A percentile compares a stretch with the other conserved stretches of the same genome.
These are phyloP conservation scores for Bubalus kerabau DNA, from an alignment of 2,113 vertebrate genomes.

Conservation along the genomic window DNA sequence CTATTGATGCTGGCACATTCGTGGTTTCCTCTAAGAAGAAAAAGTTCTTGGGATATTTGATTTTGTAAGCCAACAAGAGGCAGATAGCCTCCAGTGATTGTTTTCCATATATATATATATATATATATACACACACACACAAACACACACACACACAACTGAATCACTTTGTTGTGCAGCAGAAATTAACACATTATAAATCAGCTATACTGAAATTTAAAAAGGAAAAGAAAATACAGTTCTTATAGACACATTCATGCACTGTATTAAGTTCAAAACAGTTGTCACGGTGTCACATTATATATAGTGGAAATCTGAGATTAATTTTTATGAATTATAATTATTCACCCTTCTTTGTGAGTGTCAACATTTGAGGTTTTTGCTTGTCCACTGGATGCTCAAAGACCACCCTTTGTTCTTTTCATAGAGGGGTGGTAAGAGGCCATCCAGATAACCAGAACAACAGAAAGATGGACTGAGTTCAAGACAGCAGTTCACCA, in stretches of 20 bases:
- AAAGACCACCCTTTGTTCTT: neutral
- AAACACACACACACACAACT: neutral
- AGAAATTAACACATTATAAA: neutral
- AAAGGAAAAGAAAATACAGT: neutral
- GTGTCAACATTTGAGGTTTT: neutral
- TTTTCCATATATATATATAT: neutral
- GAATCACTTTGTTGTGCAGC: neutral
- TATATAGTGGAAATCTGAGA: neutral
- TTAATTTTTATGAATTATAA: neutral
- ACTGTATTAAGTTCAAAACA: neutral
- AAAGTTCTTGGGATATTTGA: neutral
- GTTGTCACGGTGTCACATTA: neutral
- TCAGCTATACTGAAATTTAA: neutral
- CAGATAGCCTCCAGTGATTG: neutral
- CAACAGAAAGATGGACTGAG: neutral
- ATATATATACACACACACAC: neutral
- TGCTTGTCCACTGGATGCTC: neutral
- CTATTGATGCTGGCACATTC: neutral
- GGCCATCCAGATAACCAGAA: neutral
- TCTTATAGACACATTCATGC: neutral
- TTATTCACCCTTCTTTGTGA: neutral
- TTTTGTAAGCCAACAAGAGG: neutral
- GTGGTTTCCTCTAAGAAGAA: neutral
- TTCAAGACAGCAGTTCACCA: neutral
- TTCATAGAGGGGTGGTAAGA: neutral